Evolutionary conservation across 2,797 vertebrate species (phyloP).

Genomic region (Lerista edwardsae): DNA sequence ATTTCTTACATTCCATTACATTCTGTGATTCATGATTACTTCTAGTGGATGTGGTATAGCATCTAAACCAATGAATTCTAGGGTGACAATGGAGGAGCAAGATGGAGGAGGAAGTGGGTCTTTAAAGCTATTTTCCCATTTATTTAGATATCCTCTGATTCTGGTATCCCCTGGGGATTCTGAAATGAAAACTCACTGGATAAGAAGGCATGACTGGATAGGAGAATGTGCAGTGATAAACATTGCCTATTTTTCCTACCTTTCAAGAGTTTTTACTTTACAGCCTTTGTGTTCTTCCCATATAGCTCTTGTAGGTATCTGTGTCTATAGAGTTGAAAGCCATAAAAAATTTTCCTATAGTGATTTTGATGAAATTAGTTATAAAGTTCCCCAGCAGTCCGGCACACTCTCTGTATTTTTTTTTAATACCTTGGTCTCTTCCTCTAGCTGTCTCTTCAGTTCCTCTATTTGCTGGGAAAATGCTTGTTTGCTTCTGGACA

Average conservation of each 20-base stretch:
- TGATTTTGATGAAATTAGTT: not conserved
- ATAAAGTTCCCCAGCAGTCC: not conserved
- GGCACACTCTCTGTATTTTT: not conserved
- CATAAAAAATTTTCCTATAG: not conserved
- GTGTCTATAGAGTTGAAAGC: not conserved
- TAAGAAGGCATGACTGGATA: too few species aligned
- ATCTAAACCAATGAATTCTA: too few species aligned
- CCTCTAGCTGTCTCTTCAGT: slow-evolving; percentile 80
- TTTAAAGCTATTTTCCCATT: too few species aligned
- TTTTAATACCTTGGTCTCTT: slow-evolving; percentile 74
- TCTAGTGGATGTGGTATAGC: too few species aligned
- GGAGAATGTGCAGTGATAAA: not conserved
- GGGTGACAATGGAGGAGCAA: too few species aligned
- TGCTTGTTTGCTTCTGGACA: slow-evolving; percentile 77
- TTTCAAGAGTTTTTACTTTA: not conserved
- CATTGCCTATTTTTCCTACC: not conserved
- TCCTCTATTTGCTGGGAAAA: slow-evolving; percentile 81
- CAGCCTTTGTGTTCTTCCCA: not conserved
- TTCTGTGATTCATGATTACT: too few species aligned
- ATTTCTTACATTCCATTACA: too few species aligned
- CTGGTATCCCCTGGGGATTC: too few species aligned
- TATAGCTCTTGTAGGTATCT: not conserved
- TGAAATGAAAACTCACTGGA: too few species aligned
- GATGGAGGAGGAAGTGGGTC: too few species aligned
- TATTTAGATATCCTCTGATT: too few species aligned